Conservation (phyloP, 2,113 vertebrate species). For the Nannobrachium achirus region DNA sequence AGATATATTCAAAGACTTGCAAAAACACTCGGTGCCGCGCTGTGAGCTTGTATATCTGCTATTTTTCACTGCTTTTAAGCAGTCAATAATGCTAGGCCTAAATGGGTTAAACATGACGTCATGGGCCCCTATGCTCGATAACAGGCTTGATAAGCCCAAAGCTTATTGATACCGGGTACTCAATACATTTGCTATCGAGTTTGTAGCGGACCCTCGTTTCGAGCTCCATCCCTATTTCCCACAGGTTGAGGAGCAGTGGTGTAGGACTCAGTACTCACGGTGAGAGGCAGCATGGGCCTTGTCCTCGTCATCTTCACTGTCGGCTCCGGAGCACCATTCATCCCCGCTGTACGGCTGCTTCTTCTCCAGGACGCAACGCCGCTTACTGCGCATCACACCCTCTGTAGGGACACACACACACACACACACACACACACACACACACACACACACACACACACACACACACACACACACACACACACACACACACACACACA, state of each 20-base stretch:
- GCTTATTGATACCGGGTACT: no score
- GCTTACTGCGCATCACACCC: constrained; percentile 91
- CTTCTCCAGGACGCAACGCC: constrained; percentile 94
- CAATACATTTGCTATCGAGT: no score
- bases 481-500: background rate
- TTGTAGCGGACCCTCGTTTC: no score
- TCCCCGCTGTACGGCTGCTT: constrained; percentile 98
- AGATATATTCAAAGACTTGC: no score
- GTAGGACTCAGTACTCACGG: constrained; percentile 85
- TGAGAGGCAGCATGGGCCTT: constrained; percentile 85
- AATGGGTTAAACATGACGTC: no score
- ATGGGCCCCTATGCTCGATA: no score
- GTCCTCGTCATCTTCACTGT: constrained; percentile 95
- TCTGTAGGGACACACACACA: constrained; percentile 68
- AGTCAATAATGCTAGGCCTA: no score
- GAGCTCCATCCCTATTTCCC: no score
- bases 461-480: background rate
- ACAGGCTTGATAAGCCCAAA: no score
- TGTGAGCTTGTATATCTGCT: no score
- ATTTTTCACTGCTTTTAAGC: no score
- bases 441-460: background rate
- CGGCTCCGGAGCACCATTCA: constrained; percentile 96
- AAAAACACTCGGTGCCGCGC: no score
- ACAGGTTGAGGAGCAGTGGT: background rate
- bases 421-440: constrained; percentile 22